Evolutionary conservation across 2,797 vertebrate species (phyloP).

Genomic region (Poecilia velifera): DNA sequence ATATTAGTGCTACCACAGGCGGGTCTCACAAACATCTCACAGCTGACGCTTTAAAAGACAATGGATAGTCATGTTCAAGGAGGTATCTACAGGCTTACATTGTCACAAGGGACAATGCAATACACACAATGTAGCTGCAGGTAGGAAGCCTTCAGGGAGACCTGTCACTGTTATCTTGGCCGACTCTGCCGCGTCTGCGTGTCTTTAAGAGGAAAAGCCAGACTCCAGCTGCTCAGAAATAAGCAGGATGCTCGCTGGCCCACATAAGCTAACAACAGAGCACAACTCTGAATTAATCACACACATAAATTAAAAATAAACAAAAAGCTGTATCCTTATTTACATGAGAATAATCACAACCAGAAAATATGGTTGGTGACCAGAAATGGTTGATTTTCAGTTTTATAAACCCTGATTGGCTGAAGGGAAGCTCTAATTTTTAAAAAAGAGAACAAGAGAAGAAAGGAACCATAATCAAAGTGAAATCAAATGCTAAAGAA

Average conservation of each 20-base stretch:
- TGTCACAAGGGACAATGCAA: slow-evolving; percentile 65
- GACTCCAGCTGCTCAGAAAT: slow-evolving; percentile 54
- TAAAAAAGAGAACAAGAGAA: slow-evolving; percentile 50
- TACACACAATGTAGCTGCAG: slow-evolving; percentile 69
- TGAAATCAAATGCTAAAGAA: neutral
- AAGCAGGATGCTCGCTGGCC: slow-evolving; percentile 50
- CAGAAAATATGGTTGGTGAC: neutral
- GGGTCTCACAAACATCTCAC: slow-evolving; percentile 77
- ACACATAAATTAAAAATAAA: slow-evolving; percentile 40
- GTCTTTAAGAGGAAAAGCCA: slow-evolving; percentile 63
- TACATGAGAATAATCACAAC: slow-evolving; percentile 23
- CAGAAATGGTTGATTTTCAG: neutral
- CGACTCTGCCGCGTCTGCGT: slow-evolving; percentile 33
- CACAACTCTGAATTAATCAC: slow-evolving; percentile 46
- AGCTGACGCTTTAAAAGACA: slow-evolving; percentile 74
- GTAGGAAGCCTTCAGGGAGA: slow-evolving; percentile 65
- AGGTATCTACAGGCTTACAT: slow-evolving; percentile 52
- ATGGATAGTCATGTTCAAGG: slow-evolving; percentile 61
- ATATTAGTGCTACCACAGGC: slow-evolving; percentile 67
- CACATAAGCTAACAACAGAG: slow-evolving; percentile 55
- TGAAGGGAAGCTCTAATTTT: neutral
- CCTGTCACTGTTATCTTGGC: slow-evolving; percentile 70
- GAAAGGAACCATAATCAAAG: neutral
- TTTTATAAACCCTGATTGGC: neutral
- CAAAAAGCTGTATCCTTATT: slow-evolving; percentile 22